These are phyloP conservation scores for Murina feae DNA, from an alignment of 2,113 vertebrate species.

Conservation along the genomic window DNA sequence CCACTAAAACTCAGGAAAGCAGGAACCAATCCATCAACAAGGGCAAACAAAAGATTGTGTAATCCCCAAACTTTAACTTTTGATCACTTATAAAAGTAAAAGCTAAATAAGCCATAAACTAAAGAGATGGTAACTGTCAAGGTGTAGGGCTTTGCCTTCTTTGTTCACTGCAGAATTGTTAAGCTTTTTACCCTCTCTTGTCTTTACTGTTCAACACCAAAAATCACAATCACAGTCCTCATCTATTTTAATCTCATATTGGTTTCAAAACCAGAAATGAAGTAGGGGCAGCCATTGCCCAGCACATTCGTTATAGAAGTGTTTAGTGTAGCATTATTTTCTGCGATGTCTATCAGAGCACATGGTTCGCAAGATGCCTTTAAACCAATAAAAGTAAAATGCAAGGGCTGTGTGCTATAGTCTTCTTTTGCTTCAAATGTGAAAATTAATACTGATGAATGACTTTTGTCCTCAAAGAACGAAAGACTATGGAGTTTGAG, in stretches of 20 bases:
- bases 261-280: background rate
- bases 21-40: constrained; percentile 78
- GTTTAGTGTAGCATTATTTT: background rate
- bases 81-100: constrained; percentile 67
- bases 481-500: background rate
- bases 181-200: background rate
- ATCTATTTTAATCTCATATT: background rate
- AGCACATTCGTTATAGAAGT: background rate
- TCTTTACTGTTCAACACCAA: background rate
- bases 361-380: background rate
- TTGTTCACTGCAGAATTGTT: background rate
- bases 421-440: background rate
- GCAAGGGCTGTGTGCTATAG: background rate
- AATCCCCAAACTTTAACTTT: constrained; percentile 67
- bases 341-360: background rate
- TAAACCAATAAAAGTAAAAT: background rate
- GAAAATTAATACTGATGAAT: background rate
- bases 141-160: background rate
- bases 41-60: constrained; percentile 76
- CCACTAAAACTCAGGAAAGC: constrained; percentile 79
- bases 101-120: constrained; percentile 59
- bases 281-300: background rate
- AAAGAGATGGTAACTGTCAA: constrained; percentile 38
- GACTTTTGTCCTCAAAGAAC: background rate
- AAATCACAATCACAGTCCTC: background rate